These are phyloP conservation scores for Carterocephalus palaemon DNA, from an alignment of 2,888 invertebrate species.

Conservation along the genomic window DNA sequence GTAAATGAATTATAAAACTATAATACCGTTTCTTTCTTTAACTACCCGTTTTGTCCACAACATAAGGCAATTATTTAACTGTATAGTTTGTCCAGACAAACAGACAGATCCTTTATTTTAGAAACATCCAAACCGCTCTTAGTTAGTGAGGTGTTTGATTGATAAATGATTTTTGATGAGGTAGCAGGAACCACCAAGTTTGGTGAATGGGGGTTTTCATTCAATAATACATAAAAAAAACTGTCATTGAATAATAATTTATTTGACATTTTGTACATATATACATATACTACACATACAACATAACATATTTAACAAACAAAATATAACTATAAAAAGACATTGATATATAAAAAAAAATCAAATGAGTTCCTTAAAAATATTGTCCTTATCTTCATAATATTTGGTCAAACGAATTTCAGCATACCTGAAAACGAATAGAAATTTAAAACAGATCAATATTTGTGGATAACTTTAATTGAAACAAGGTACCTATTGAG, in stretches of 20 bases:
- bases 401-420: slow-evolving; percentile 85
- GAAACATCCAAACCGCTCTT: too few species aligned
- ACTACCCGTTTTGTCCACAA: too few species aligned
- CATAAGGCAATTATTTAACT: too few species aligned
- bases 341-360: background rate
- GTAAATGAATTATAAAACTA: slow-evolving; percentile 64
- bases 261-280: slow-evolving; percentile 9
- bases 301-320: slow-evolving; percentile 7
- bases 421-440: slow-evolving; percentile 82
- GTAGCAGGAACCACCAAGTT: too few species aligned
- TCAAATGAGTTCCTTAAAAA: slow-evolving; percentile 51
- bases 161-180: too few species aligned
- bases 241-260: slow-evolving; percentile 3
- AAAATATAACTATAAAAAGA: background rate
- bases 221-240: too few species aligned
- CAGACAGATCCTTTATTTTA: too few species aligned
- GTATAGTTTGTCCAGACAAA: too few species aligned
- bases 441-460: slow-evolving; percentile 30
- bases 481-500: too few species aligned
- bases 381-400: slow-evolving; percentile 81
- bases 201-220: too few species aligned
- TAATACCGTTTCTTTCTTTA: slow-evolving; percentile 11
- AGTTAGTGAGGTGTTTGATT: too few species aligned
- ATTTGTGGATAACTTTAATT: background rate
- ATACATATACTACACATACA: too few species aligned